Evolutionary conservation across 2,797 vertebrate genomes (phyloP), one percentile per base, ranked within the genome.

Genomic region (Periophthalmus magnuspinnatus): DNA sequence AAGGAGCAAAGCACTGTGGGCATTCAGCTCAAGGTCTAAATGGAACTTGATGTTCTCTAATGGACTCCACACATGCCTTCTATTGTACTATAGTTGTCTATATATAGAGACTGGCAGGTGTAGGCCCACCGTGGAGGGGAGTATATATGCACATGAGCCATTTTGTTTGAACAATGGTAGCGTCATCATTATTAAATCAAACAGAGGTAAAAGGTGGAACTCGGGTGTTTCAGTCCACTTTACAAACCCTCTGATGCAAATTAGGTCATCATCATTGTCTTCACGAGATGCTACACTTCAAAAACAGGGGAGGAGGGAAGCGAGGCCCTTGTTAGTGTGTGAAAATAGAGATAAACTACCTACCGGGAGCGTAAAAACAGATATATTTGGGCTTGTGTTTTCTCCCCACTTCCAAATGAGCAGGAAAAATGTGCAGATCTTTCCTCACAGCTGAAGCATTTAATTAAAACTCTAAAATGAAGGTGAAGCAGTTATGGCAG

Each of bases 241-340:
- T 79, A 71, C 77, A 84, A 83, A 89, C 86, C 65, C 67, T 78
- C 69, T 68, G 58, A 81, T 87, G 74, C 59, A 86, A 88, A 88
- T 88, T 69, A 83, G 82, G 84, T 81, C 82, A 83, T 69, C 76
- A 69, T 50, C 55, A 72, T 81, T 84, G 80, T 80, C 78, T 82
- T 79, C 71, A 50, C 17, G 65, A 68, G 79, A 79, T 67, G 65
- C 74, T 60, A 54, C 34, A 79, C 79, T 81, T 77, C 50, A 81
- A 83, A 78, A 81, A 80, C 65, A 77, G 75, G 77, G 81, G 65
- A 66, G 77, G 56, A 28, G 57, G 38, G 72, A 74, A 69, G 24
- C 41, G 21, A 75, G 71, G 33, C 62, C 72, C 67, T 60, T 73
- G 22, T 77, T 76, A 67, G 61, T 19, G 17, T 58, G 71, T 56